Base-by-base conservation (phyloP, 2,888 invertebrate genomes). In the Eupithecia dodoneata region DNA sequence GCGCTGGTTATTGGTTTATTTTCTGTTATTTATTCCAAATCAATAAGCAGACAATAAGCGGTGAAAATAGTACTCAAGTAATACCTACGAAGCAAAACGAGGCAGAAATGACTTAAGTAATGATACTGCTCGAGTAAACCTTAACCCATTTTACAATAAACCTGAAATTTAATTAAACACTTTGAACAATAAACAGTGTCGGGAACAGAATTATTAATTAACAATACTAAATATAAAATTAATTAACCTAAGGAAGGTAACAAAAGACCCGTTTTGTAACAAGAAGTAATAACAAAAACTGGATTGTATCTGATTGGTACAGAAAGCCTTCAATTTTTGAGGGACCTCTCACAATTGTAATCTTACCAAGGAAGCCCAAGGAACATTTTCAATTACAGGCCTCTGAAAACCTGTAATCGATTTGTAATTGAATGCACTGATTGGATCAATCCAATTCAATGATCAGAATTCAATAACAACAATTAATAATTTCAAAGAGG, bases 281-380 rank as follows among this genome's bases (percentile, higher is more conserved):
- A 82, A 82, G 81, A 81, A 52, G 81, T 80, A 79, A 82, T 80
- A 70, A 30, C 75, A 81, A 77, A 81, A 81, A 80, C 80, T 76
- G 76, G 70, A 73, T 66, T 66, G 13, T 69, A 12, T 10, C 6
- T 49, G 70, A 70, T 70, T 47, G 69, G n/a, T 47, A 45, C 10
- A 47, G 12, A 47, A 79, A 66, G 9, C 10, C 2, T 3, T 69
- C 15, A 66, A 41, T 41, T 66, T 67, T 47, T 15, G 70, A 72
- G 49, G 52, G 73, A 71, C 73, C 73, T 76, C 74, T 59, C 47
- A 73, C 71, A 73, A 79, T 74, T 70, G 42, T 73, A 72, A 74
- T 74, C 59, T 72, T 55, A 65, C 75, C 75, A 18, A 18, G 47
- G 77, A 76, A 76, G 77, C 77, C 79, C 52, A 55, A 77, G 45